Conservation (phyloP, 2,113 vertebrate species). For the Mus spicilegus region DNA sequence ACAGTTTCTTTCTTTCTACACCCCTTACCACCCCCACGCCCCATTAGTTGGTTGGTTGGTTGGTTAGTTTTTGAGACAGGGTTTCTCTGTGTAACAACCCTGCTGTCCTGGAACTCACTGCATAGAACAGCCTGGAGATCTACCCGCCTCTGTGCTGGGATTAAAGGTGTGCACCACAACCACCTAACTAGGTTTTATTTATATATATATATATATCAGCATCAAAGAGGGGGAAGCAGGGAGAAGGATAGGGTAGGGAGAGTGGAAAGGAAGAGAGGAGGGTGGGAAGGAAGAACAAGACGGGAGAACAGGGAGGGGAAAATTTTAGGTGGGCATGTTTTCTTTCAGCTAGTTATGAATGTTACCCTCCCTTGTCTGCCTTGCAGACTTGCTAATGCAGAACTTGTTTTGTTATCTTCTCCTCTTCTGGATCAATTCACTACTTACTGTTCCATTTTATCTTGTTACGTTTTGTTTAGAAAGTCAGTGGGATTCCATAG, state of each 20-base stretch:
- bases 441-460: background rate
- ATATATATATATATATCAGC: background rate
- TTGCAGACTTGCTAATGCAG: background rate
- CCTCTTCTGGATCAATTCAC: background rate
- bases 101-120: background rate
- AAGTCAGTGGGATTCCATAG: background rate
- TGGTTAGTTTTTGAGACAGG: background rate
- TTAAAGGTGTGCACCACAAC: background rate
- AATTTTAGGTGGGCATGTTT: background rate
- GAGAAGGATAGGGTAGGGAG: background rate
- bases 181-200: background rate
- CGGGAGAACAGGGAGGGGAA: background rate
- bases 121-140: background rate
- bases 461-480: background rate
- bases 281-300: background rate
- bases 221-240: no score
- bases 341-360: background rate
- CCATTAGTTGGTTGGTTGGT: no score
- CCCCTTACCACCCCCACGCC: no score
- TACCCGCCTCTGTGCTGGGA: background rate
- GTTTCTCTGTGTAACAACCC: background rate
- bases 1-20: background rate
- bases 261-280: background rate
- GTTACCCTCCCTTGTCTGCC: background rate
- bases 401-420: background rate